phyloP scores from a whole-genome alignment of 64 coral and sea anemone species.

The Dendronephthya gigantea region DNA sequence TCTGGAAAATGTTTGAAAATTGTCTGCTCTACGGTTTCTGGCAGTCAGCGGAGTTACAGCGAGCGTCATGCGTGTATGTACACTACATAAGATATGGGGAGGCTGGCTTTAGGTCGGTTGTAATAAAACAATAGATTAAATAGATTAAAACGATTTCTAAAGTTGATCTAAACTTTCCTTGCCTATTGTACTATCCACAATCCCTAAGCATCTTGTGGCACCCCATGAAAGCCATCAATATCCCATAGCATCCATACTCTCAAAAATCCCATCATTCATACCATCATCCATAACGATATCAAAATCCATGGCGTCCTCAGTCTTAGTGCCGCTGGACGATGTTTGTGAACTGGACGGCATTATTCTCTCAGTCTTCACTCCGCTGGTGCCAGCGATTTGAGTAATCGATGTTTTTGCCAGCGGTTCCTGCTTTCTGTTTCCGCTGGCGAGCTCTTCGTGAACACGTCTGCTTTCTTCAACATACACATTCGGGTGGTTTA shows the following conservation, averaged over 20 bases:
- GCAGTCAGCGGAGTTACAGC: background rate
- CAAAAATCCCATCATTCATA: background rate
- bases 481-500: conserved; percentile 91
- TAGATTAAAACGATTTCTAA: too few species aligned
- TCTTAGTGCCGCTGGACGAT: background rate
- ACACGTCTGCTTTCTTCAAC: conserved; percentile 68
- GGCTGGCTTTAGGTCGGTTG: background rate
- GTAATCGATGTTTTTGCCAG: background rate
- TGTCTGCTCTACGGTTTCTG: background rate
- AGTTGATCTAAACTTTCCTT: background rate
- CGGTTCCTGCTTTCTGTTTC: background rate
- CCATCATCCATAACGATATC: background rate
- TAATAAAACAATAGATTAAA: background rate
- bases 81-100: background rate
- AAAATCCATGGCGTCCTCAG: background rate
- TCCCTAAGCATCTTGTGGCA: too few species aligned
- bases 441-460: background rate
- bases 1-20: background rate
- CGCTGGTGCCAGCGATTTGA: background rate
- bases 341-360: background rate
- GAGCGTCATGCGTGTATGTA: background rate
- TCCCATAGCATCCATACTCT: background rate
- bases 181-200: background rate
- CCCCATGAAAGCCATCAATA: background rate
- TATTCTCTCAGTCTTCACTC: background rate